These are phyloP conservation scores for Aporrectodea caliginosa DNA, from an alignment of 1,140 invertebrate species.

Conservation along the genomic window DNA sequence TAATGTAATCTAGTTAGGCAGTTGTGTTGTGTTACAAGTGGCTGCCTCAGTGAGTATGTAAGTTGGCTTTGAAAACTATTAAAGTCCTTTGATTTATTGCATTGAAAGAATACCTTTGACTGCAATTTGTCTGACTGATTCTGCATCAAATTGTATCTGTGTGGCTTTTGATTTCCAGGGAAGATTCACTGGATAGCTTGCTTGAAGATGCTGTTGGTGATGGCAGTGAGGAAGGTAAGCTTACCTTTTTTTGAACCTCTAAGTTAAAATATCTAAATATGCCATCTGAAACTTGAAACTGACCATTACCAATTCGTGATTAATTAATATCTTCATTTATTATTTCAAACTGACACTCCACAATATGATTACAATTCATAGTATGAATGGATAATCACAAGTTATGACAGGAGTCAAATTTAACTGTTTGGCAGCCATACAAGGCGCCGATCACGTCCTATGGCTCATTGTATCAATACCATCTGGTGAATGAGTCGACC, in stretches of 20 bases:
- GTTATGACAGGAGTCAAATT: no score
- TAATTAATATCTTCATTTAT: not conserved
- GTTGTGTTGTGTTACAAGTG: no score
- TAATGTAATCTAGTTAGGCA: no score
- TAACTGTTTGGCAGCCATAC: no score
- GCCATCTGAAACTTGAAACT: slow-evolving; percentile 5
- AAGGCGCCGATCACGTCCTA: no score
- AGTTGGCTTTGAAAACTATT: no score
- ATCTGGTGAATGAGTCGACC: not conserved
- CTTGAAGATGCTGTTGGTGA: slow-evolving; percentile 1
- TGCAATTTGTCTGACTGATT: not conserved
- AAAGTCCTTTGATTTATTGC: no score
- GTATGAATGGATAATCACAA: no score
- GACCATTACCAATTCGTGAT: not conserved
- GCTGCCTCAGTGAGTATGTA: no score
- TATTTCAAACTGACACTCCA: no score
- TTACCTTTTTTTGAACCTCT: not conserved
- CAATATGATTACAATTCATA: no score
- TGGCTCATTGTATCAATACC: not conserved
- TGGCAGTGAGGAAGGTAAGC: slow-evolving; percentile 11
- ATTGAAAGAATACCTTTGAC: no score
- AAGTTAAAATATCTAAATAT: not conserved
- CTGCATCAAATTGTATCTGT: not conserved
- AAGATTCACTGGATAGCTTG: slow-evolving; percentile 20
- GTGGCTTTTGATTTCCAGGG: slow-evolving; percentile 7